Percentiles rank a stretch among this genome's conserved stretches.
phyloP scores from a whole-genome alignment of 2,113 vertebrate genomes.

The Oenanthe melanoleuca region DNA sequence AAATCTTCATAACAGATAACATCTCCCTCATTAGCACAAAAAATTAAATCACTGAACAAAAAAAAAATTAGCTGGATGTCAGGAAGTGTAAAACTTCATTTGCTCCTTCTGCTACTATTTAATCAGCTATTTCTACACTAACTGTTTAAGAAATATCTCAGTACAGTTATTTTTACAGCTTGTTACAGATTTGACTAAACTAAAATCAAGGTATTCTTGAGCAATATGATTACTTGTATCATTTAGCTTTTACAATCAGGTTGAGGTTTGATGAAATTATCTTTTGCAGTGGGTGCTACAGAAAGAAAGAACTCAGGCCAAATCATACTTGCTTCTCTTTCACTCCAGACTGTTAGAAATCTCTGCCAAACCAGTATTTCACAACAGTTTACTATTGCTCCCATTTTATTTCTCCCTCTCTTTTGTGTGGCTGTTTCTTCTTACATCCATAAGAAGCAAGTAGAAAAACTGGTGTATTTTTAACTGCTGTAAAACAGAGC shows the following conservation, averaged over 20 bases:
- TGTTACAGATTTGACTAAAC: not conserved
- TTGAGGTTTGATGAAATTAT: not conserved
- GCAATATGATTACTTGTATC: not conserved
- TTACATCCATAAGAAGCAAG: not conserved
- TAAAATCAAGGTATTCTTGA: not conserved
- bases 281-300: not conserved
- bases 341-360: not conserved
- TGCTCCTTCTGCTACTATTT: not conserved
- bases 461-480: not conserved
- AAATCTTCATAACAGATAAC: not conserved
- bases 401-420: not conserved
- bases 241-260: not conserved
- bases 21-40: not conserved
- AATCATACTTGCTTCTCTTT: not conserved
- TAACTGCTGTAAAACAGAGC: not conserved
- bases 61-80: not conserved
- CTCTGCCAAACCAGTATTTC: not conserved
- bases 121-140: not conserved
- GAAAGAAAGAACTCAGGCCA: not conserved
- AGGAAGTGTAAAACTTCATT: not conserved
- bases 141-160: not conserved
- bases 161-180: not conserved
- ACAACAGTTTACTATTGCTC: not conserved
- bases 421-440: not conserved
- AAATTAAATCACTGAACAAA: not conserved